phyloP scores from a whole-genome alignment of 2,113 vertebrate genomes.

The Ammodytes marinus region DNA sequence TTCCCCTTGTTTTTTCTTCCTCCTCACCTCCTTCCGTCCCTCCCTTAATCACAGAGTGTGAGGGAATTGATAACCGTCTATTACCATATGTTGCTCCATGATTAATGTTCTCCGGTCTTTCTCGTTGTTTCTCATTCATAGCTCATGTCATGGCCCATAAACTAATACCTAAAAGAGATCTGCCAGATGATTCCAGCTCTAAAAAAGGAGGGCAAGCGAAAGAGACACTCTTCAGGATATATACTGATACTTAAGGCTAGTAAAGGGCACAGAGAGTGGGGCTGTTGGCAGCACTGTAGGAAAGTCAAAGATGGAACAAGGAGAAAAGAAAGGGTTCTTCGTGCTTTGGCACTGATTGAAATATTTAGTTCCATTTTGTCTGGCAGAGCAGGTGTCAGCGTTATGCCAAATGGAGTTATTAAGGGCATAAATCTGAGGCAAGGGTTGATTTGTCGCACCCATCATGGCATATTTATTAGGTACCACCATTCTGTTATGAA shows the following conservation, averaged over 20 bases:
- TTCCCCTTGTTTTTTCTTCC: slow-evolving; percentile 27
- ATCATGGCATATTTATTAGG: slow-evolving; percentile 80
- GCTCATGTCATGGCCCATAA: slow-evolving; percentile 99
- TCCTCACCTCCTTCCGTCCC: slow-evolving; percentile 51
- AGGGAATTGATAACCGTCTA: slow-evolving; percentile 79
- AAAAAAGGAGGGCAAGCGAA: slow-evolving; percentile 71
- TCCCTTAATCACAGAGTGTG: slow-evolving; percentile 73
- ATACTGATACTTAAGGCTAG: slow-evolving; percentile 55
- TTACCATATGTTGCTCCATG: slow-evolving; percentile 81
- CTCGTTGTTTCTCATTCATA: slow-evolving; percentile 89
- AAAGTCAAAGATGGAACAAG: slow-evolving; percentile 74
- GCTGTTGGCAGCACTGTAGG: slow-evolving; percentile 41
- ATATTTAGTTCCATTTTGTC: slow-evolving; percentile 79
- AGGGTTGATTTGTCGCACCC: slow-evolving; percentile 74
- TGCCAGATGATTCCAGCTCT: slow-evolving; percentile 88
- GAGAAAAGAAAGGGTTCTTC: slow-evolving; percentile 66
- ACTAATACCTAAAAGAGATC: slow-evolving; percentile 93
- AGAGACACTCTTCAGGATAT: slow-evolving; percentile 62
- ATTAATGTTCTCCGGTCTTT: slow-evolving; percentile 84
- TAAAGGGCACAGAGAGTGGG: slow-evolving; percentile 67
- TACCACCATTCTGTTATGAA: slow-evolving; percentile 74
- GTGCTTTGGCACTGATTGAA: slow-evolving; percentile 70
- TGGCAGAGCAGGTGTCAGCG: slow-evolving; percentile 78
- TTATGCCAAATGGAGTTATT: slow-evolving; percentile 80
- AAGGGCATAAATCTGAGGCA: slow-evolving; percentile 76